These are phyloP conservation scores for Platycheirus albimanus DNA, from an alignment of 2,888 invertebrate species.

Conservation along the genomic window DNA sequence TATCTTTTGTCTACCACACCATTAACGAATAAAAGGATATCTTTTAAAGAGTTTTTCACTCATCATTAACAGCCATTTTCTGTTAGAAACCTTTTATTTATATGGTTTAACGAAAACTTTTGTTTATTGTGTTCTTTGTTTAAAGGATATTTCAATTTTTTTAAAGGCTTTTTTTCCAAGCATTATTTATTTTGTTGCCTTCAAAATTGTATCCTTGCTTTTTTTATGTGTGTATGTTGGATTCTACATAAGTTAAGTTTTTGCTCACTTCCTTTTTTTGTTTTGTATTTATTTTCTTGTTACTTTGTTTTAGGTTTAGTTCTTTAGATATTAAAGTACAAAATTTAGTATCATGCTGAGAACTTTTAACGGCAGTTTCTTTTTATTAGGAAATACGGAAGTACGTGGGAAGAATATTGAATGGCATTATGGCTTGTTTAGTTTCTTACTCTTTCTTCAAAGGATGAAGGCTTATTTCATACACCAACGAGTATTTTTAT, in stretches of 20 bases:
- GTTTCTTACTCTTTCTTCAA: background rate
- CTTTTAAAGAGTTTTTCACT: background rate
- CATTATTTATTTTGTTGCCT: background rate
- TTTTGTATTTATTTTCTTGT: background rate
- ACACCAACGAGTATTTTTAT: no score
- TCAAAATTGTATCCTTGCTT: background rate
- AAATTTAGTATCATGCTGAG: background rate
- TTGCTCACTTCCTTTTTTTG: slow-evolving; percentile 7
- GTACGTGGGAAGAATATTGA: background rate
- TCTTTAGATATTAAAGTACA: background rate
- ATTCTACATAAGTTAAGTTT: background rate
- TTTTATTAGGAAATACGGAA: slow-evolving; percentile 1
- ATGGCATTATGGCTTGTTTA: background rate
- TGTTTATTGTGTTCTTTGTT: background rate
- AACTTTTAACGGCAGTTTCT: background rate
- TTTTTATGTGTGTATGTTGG: background rate
- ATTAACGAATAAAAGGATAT: background rate
- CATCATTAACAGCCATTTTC: slow-evolving; percentile 16
- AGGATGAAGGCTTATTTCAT: no score
- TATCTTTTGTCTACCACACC: background rate
- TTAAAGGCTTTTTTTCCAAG: background rate
- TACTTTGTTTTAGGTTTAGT: background rate
- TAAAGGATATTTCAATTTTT: background rate
- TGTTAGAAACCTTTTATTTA: slow-evolving; percentile 9
- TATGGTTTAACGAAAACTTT: background rate